Base-by-base conservation (phyloP, 2,113 vertebrate species). In the Pygoscelis adeliae region DNA sequence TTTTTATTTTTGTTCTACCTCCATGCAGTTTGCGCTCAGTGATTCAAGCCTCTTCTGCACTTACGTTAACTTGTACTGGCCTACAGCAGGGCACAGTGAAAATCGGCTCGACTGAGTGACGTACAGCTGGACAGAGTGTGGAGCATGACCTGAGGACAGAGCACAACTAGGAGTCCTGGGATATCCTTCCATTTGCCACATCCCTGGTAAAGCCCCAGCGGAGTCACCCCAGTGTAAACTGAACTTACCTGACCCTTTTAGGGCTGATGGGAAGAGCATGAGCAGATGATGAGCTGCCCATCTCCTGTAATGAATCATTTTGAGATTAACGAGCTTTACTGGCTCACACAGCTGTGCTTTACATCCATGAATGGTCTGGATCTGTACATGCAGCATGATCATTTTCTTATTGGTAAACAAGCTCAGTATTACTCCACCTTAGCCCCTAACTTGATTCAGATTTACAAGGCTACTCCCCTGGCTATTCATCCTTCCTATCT, bases 1-100 rank as follows among this genome's bases (percentile, higher is more conserved):
- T 15, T 73, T 78, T 63, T 11, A 49, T n/a, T 72, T 87, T 3
- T 72, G 32, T 29, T 83, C 79, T 16, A 6, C 46, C n/a, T 83
- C n/a, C 62, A 30, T 27, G 32, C 23, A 70, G 44, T 46, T 79
- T 38, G 22, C 19, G n/a, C 21, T 30, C 0, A 0, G 66, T 47
- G 42, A 66, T 42, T 30, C 29, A 66, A 44, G 6, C n/a, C 50
- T 52, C 67, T 53, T 49, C 56, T 49, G 50, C 22, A 26, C 34
- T 36, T 29, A 50, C 3, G 4, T 47, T 63, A 46, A 70, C 30
- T 65, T 73, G 62, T 46, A 44, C 15, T 25, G 36, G n/a, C 46
- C 83, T 34, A 61, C 23, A 49, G 7, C 19, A 79, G 4, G 42
- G 46, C n/a, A 61, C 9, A 11, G n/a, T 36, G 82, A 63, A 58